These are phyloP conservation scores for Crypturellus undulatus DNA, from an alignment of 2,113 vertebrate species.

Conservation along the genomic window DNA sequence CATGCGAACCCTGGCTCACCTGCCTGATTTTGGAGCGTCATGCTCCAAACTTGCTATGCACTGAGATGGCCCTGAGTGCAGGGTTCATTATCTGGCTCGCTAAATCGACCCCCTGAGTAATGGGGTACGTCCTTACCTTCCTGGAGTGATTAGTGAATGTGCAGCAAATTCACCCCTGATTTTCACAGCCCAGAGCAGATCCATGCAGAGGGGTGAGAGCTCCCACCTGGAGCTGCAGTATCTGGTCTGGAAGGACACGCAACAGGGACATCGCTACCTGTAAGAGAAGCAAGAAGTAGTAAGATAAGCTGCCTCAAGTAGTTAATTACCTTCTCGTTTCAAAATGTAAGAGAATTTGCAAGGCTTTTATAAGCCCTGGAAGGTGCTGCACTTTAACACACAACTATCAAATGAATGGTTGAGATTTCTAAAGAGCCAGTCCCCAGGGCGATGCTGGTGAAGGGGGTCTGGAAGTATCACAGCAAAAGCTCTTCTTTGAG, in stretches of 20 bases:
- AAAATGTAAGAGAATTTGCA: not conserved
- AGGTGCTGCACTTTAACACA: not conserved
- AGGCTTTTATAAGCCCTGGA: not conserved
- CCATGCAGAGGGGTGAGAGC: not conserved
- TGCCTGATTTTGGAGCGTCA: not conserved
- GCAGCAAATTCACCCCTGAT: not conserved
- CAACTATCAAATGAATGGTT: not conserved
- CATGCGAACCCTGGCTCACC: not conserved
- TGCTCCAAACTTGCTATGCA: not conserved
- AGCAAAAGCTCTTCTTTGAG: not conserved
- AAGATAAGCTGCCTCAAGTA: not conserved
- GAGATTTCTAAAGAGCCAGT: not conserved
- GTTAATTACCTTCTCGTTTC: not conserved
- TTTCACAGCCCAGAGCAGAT: not conserved
- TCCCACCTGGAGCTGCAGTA: rapidly evolving
- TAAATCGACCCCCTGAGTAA: rapidly evolving
- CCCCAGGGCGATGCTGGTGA: not conserved
- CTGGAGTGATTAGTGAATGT: not conserved
- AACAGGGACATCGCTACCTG: rapidly evolving
- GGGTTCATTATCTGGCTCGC: not conserved
- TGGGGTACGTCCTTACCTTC: rapidly evolving
- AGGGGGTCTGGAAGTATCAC: not conserved
- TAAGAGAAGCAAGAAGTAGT: not conserved
- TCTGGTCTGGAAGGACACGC: not conserved
- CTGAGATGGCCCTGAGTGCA: not conserved